Evolutionary conservation across 2,888 invertebrate genomes (phyloP).

Genomic region (Cerastoderma edule): DNA sequence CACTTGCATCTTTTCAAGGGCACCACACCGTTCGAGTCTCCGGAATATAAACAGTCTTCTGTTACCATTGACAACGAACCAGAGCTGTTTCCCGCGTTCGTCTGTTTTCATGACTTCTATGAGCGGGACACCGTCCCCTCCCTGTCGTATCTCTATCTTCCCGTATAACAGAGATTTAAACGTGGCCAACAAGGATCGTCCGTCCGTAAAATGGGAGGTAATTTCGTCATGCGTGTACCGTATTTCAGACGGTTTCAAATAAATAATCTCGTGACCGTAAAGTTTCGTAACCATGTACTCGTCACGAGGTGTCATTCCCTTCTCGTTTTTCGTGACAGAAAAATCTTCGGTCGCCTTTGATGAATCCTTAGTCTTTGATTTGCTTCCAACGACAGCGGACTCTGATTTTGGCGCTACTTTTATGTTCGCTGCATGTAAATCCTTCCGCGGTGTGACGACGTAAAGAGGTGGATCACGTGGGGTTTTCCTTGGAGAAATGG

Average conservation of each 20-base stretch:
- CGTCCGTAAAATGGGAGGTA: constrained; percentile 57
- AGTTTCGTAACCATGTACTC: constrained; percentile 60
- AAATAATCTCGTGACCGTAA: constrained; percentile 52
- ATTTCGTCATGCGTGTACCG: constrained; percentile 60
- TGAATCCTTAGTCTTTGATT: constrained; percentile 11
- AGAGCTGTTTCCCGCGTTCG: constrained; percentile 37
- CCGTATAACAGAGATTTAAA: constrained; percentile 52
- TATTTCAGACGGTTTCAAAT: constrained; percentile 54
- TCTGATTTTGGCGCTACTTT: neutral
- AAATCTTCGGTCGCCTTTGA: constrained; percentile 11
- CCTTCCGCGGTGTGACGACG: constrained; percentile 42
- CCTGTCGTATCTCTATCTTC: constrained; percentile 47
- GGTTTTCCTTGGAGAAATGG: constrained; percentile 43
- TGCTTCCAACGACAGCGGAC: neutral
- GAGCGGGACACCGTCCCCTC: constrained; percentile 52
- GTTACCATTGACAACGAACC: constrained; percentile 63
- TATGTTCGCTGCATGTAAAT: constrained; percentile 17
- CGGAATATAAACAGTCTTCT: constrained; percentile 52
- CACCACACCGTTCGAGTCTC: constrained; percentile 54
- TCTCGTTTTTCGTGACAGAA: constrained; percentile 32
- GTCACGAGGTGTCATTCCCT: constrained; percentile 53
- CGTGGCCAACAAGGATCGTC: constrained; percentile 49
- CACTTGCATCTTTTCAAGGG: constrained; percentile 56
- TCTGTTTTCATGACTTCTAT: constrained; percentile 59
- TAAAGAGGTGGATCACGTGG: constrained; percentile 40